These are phyloP conservation scores for Bombyx mori DNA, from an alignment of 1,140 invertebrate species.

Conservation along the genomic window DNA sequence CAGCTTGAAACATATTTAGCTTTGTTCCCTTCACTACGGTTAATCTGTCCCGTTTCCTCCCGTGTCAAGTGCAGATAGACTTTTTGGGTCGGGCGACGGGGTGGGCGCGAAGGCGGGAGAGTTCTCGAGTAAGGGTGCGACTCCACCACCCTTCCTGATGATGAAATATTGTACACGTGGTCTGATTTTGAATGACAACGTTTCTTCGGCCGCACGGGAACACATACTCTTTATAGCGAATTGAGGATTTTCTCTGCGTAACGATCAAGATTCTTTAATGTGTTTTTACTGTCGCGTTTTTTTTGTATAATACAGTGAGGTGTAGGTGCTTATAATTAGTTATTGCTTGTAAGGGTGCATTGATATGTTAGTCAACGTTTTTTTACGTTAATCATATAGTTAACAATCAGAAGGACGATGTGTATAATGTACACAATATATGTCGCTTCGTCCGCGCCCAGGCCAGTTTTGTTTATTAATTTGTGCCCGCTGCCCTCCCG, in stretches of 20 bases:
- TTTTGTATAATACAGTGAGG: too few relatives aligned
- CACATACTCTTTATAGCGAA: slow-evolving; percentile 55
- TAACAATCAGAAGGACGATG: slow-evolving; percentile 19
- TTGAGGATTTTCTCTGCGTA: slow-evolving; percentile 53
- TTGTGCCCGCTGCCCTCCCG: slow-evolving; percentile 42
- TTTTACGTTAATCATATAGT: neutral
- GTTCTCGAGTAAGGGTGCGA: slow-evolving; percentile 13
- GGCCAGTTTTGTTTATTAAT: slow-evolving; percentile 64
- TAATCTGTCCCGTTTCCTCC: slow-evolving; percentile 69
- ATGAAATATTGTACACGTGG: slow-evolving; percentile 79
- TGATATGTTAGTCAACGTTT: neutral
- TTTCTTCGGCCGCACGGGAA: slow-evolving; percentile 56
- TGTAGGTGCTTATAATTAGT: too few relatives aligned
- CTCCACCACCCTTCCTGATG: slow-evolving; percentile 64
- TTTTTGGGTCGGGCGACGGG: slow-evolving; percentile 57
- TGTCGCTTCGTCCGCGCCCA: slow-evolving; percentile 42
- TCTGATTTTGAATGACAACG: slow-evolving; percentile 77
- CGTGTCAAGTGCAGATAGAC: slow-evolving; percentile 69
- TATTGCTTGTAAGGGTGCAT: neutral
- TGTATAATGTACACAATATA: slow-evolving; percentile 36
- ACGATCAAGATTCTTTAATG: slow-evolving; percentile 42
- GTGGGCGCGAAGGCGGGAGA: slow-evolving; percentile 11
- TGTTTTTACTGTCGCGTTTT: slow-evolving; percentile 12
- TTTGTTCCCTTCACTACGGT: slow-evolving; percentile 69
- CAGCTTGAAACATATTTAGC: slow-evolving; percentile 68